phyloP scores from a whole-genome alignment of 2,888 invertebrate genomes.

The Nephrotoma appendiculata region DNA sequence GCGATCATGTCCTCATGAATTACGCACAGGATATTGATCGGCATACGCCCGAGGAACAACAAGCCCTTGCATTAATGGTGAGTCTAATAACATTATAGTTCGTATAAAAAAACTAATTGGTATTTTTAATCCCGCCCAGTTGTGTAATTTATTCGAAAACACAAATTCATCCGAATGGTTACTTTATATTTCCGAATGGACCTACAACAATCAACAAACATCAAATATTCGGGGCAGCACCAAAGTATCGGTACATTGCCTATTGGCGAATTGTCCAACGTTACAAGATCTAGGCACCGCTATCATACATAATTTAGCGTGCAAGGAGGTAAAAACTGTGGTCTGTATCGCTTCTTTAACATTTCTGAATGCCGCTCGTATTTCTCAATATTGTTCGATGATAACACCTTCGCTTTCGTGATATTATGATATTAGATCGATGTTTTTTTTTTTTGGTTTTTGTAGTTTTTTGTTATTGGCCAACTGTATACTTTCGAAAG shows the following conservation, averaged over 20 bases:
- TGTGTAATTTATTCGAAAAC: conserved; percentile 83
- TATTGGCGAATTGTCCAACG: conserved; percentile 53
- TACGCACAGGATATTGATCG: conserved; percentile 69
- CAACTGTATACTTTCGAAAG: not conserved
- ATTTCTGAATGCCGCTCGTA: not conserved
- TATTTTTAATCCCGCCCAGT: conserved; percentile 34
- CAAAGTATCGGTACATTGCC: conserved; percentile 76
- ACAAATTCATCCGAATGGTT: conserved; percentile 83
- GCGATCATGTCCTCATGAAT: conserved; percentile 78
- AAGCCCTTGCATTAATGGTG: conserved; percentile 66
- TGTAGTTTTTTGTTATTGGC: conserved; percentile 24
- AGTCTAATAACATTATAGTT: conserved; percentile 25
- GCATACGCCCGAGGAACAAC: conserved; percentile 58
- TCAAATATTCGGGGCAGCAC: conserved; percentile 85
- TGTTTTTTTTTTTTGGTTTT: not conserved
- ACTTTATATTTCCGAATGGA: conserved; percentile 88
- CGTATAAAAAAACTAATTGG: not conserved
- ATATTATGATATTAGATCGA: not conserved
- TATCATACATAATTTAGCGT: conserved; percentile 78
- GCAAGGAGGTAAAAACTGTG: conserved; percentile 96
- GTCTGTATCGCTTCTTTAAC: conserved; percentile 52
- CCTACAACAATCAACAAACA: conserved; percentile 53
- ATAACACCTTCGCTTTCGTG: not conserved
- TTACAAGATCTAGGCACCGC: conserved; percentile 73
- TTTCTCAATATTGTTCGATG: not conserved